Evolutionary conservation across 2,113 vertebrate genomes (phyloP).

Genomic region (Todiramphus chloris): DNA sequence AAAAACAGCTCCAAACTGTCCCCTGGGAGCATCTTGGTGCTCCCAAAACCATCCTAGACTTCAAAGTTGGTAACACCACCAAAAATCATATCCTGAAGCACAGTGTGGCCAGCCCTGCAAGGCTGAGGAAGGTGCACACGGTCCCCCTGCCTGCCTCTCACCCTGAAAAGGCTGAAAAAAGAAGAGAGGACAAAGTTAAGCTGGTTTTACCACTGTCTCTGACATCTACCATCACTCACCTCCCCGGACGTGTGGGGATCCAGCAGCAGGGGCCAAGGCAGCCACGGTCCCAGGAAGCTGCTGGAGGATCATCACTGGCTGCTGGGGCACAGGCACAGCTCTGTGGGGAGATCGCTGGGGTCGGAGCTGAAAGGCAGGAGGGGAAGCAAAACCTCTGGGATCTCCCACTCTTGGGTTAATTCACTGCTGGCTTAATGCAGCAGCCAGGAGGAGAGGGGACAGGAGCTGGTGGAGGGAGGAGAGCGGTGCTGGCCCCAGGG

Average conservation of each 20-base stretch:
- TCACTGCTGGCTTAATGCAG: rapidly evolving
- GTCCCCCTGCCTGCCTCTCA: neutral
- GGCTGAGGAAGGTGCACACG: neutral
- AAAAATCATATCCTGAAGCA: rapidly evolving
- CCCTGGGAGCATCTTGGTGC: neutral
- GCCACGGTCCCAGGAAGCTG: conserved; percentile 50
- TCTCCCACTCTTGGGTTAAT: neutral
- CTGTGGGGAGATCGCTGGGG: rapidly evolving
- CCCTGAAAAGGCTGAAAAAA: neutral
- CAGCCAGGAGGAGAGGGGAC: neutral
- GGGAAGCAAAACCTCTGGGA: neutral
- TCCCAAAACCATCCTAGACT: neutral
- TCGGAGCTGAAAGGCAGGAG: neutral
- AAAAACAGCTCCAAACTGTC: neutral
- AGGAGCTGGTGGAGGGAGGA: neutral
- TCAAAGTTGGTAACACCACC: neutral
- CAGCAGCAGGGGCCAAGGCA: conserved; percentile 6
- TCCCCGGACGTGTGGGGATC: conserved; percentile 58
- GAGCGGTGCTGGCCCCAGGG: rapidly evolving
- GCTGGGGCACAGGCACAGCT: neutral
- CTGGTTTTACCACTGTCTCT: rapidly evolving
- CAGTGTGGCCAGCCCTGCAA: rapidly evolving
- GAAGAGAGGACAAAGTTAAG: no score
- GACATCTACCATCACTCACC: neutral
- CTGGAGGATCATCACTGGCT: conserved; percentile 66